phyloP scores from a whole-genome alignment of 2,888 invertebrate species.

The Lamellibrachia columna region DNA sequence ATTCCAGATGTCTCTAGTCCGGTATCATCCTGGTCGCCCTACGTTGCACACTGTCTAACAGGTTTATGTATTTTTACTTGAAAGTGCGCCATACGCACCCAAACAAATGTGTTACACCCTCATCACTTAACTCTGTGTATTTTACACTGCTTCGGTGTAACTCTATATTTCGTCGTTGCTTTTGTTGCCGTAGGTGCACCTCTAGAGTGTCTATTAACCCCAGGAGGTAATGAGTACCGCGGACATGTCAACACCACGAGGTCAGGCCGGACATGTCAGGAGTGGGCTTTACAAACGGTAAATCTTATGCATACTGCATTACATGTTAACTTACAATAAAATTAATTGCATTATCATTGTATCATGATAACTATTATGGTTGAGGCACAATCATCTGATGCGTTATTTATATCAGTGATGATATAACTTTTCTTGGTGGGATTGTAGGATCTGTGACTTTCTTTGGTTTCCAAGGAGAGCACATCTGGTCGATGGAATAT shows the following conservation, averaged over 20 bases:
- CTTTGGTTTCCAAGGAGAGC: no score
- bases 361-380: neutral
- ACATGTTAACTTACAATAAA: neutral
- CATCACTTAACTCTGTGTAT: neutral
- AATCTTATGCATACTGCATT: neutral
- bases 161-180: neutral
- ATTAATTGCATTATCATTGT: neutral
- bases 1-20: no score
- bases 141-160: no score
- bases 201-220: neutral
- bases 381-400: no score
- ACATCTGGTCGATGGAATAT: no score
- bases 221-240: neutral
- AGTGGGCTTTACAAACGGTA: neutral
- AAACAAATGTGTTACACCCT: no score
- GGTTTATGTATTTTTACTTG: no score
- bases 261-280: neutral
- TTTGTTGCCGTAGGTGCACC: neutral
- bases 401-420: no score
- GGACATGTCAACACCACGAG: neutral
- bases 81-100: no score
- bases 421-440: neutral
- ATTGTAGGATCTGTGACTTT: no score
- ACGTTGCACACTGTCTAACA: no score
- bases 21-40: no score